Base-by-base conservation (phyloP, 2,113 vertebrate species). In the Labeo catla region DNA sequence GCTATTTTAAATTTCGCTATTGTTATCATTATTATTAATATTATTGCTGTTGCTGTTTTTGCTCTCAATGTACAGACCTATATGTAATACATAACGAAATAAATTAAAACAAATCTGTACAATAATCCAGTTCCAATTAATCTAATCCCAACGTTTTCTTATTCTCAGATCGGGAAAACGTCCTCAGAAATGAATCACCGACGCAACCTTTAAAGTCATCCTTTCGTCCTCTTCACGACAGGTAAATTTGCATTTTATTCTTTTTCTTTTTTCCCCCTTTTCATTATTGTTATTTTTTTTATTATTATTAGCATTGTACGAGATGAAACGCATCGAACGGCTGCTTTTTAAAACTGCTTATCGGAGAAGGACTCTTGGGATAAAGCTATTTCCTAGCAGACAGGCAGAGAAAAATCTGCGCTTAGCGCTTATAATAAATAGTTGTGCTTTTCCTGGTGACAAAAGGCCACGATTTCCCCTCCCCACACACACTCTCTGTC, bases 171-270 rank as follows among this genome's bases (percentile, higher is more conserved):
- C 96, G 96, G 93, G 97, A 98, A 95, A 95, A 96, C 65, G 90
- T 94, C 91, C 93, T 96, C 89, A 95, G 96, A 93, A 96, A 94
- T 3, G 97, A 97, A 87, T 97, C 98, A 72, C 97, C 97, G 13
- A 95, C 97, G 89, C 98, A 95, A 90, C 95, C 93, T 82, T 90
- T 97, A 91, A 98, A 98, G 93, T 96, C 97, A 59, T 96, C 98
- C 72, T 99, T 99, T 94, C 97, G 98, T 93, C 95, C 97, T 16
- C 94, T 97, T 79, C 97, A 97, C 87, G 97, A 99, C 96, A 98
- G 98, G 98, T 99, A 95, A 95, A 95, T 79, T 10, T 34, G 54
- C 39, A 50, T 76, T 70, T 77, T 74, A 39, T 57, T 15, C 0
- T 5, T 21, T n/a, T 43, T 5, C 10, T 23, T 12, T 70, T 23